Base-by-base conservation (phyloP, 2,113 vertebrate genomes). In the Ceyx melanurus region DNA sequence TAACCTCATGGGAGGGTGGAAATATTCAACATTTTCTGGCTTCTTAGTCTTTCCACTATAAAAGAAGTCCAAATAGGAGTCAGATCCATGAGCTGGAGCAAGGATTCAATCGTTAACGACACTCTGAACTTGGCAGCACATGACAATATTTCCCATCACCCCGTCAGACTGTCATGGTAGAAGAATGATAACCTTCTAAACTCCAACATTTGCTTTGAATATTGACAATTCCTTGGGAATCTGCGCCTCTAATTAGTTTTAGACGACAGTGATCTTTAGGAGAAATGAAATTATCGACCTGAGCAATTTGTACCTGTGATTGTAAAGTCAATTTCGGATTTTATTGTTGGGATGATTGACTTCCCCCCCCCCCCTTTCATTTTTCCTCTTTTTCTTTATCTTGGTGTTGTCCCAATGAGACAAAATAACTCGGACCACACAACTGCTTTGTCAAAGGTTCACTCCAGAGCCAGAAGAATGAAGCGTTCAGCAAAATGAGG, bases 41-140 rank as follows among this genome's bases (percentile, higher is more conserved):
- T 99, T 99, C 98, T 98, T 99, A 98, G 99, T 99, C 76, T 99
- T 99, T 98, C 99, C 99, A 77, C 98, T 99, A 98, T 99, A 99
- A 99, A 98, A 87, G 72, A 92, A 82, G 65, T 75, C 86, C 67
- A 42, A 75, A 78, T n/a, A 40, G 70, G 82, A 82, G 80, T 93
- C 94, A 76, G 66, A 92, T 88, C 68, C 56, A 40, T 58, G 31
- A 87, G 93, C 91, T 19, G 87, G 97, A 97, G 97, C 93, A 95
- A 86, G 97, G 96, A 94, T 92, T 94, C 95, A 87, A 13, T 97
- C 88, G 48, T 97, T 96, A 94, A 95, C 80, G 40, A 97, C 97
- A 95, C 97, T 96, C 95, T 87, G 94, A 94, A 97, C 97, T 97
- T 96, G 94, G 96, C 97, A 95, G 97, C 95, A 95, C 68, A 82